Evolutionary conservation across 2,888 invertebrate genomes (phyloP).

Genomic region (Nesidiocoris tenuis): DNA sequence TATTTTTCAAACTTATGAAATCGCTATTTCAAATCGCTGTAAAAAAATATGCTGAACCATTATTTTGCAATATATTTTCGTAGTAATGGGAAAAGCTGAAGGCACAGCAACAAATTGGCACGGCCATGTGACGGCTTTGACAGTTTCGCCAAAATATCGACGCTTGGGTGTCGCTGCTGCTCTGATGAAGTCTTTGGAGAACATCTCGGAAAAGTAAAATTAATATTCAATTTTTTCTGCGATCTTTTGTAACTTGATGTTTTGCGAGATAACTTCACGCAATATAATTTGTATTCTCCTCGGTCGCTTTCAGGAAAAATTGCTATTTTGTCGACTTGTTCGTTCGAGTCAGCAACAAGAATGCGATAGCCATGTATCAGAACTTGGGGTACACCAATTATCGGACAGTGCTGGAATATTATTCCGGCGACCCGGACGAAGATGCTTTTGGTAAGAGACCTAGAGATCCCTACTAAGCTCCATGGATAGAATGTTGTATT

Average conservation of each 20-base stretch:
- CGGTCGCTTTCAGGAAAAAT: slow-evolving; percentile 82
- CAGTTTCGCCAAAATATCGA: slow-evolving; percentile 92
- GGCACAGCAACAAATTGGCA: slow-evolving; percentile 96
- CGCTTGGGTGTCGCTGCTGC: slow-evolving; percentile 88
- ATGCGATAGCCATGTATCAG: slow-evolving; percentile 96
- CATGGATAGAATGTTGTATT: no score
- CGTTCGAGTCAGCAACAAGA: slow-evolving; percentile 94
- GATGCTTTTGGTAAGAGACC: slow-evolving; percentile 88
- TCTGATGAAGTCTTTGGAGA: slow-evolving; percentile 91
- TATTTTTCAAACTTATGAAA: no score
- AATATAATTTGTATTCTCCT: no score
- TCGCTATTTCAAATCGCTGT: slow-evolving; percentile 12
- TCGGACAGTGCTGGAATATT: slow-evolving; percentile 94
- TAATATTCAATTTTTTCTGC: not conserved
- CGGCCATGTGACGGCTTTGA: slow-evolving; percentile 97
- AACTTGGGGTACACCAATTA: slow-evolving; percentile 95
- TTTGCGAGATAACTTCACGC: no score
- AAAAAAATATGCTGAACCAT: not conserved
- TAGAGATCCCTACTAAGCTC: no score
- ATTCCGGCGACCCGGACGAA: slow-evolving; percentile 96
- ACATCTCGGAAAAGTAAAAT: slow-evolving; percentile 86
- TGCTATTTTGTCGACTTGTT: slow-evolving; percentile 98
- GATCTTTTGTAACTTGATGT: no score
- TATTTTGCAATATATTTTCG: no score
- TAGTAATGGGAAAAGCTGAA: slow-evolving; percentile 93